These are phyloP conservation scores for Garra rufa DNA, from an alignment of 2,113 vertebrate genomes.

Conservation along the genomic window DNA sequence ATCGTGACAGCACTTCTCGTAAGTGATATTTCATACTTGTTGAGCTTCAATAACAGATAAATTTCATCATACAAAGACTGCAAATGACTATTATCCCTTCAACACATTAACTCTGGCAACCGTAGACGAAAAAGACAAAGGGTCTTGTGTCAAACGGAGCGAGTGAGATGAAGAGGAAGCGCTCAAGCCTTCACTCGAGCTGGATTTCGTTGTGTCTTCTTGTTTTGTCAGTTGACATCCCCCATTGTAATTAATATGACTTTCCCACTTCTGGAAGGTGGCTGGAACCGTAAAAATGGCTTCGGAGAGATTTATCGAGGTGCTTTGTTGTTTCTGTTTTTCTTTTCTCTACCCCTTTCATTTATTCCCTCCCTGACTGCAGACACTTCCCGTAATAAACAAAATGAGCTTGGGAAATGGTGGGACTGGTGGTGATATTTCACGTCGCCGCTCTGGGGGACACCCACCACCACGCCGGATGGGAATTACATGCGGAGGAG, in stretches of 20 bases:
- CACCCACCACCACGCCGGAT: constrained; percentile 53
- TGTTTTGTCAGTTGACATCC: constrained; percentile 60
- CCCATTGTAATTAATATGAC: constrained; percentile 65
- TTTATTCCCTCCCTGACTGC: constrained; percentile 62
- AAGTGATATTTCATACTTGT: neutral
- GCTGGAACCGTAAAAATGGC: constrained; percentile 39
- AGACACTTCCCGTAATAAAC: constrained; percentile 75
- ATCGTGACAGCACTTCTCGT: neutral
- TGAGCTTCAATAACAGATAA: neutral
- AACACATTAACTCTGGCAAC: constrained; percentile 13
- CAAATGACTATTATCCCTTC: constrained; percentile 22
- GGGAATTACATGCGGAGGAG: constrained; percentile 52
- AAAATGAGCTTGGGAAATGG: constrained; percentile 76
- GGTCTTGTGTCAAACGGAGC: constrained; percentile 8
- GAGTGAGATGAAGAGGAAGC: constrained; percentile 48
- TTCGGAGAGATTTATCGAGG: constrained; percentile 57
- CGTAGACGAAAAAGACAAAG: constrained; percentile 32
- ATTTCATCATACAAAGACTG: constrained; percentile 18
- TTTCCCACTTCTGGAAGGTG: constrained; percentile 51
- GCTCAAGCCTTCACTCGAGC: neutral
- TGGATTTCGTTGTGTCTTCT: constrained; percentile 48
- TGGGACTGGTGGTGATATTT: constrained; percentile 74
- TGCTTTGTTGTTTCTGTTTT: constrained; percentile 44
- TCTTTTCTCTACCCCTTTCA: constrained; percentile 58
- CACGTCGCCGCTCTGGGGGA: constrained; percentile 62